Evolutionary conservation across 2,797 vertebrate genomes (phyloP).

Genomic region (Halcyon leucocephala): DNA sequence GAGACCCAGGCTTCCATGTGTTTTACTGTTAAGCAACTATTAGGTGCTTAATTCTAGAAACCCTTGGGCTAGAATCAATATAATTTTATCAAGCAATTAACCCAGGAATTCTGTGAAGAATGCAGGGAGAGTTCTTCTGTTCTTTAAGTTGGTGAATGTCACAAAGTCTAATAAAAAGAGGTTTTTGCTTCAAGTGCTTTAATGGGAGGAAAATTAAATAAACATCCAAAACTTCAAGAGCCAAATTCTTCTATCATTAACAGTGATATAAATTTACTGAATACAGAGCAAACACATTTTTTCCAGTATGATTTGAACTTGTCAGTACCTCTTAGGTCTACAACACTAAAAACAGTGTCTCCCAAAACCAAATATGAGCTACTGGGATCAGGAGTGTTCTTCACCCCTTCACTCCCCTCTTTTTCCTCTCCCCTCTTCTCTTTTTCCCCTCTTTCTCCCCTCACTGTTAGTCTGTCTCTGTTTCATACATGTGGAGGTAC

Average conservation of each 20-base stretch:
- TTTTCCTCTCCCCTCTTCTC: not conserved
- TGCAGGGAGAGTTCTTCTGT: not conserved
- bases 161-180: not conserved
- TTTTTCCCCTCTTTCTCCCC: not conserved
- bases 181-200: not conserved
- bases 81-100: not conserved
- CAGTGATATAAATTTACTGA: not conserved
- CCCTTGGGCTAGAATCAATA: not conserved
- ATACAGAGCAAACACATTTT: not conserved
- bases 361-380: not conserved
- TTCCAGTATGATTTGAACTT: not conserved
- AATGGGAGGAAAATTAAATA: not conserved
- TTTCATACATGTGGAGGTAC: not conserved
- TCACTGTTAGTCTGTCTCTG: not conserved
- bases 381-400: not conserved
- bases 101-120: not conserved
- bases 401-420: not conserved
- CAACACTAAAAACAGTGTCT: accelerated
- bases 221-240: not conserved
- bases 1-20: not conserved
- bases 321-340: not conserved
- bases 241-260: not conserved
- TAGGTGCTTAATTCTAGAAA: not conserved
- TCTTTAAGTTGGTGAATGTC: not conserved
- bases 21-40: not conserved